Conservation (phyloP, 23 tunicate species). For the Pegea sp. region DNA sequence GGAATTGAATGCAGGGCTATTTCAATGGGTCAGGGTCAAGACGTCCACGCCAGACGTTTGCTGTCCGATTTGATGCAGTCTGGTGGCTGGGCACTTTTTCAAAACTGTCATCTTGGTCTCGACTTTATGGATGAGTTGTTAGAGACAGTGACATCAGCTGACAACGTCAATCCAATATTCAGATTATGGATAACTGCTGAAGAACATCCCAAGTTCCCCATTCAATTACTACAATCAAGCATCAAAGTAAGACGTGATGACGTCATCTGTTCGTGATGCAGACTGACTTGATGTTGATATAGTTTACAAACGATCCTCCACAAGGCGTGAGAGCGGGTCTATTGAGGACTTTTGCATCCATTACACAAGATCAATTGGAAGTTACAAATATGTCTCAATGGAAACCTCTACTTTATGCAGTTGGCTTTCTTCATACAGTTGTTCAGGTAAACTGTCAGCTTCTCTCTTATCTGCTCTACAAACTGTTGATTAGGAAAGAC, state of each 20-base stretch:
- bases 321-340: constrained; percentile 92
- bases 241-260: constrained; percentile 28
- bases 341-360: constrained; percentile 84
- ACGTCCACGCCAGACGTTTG: constrained; percentile 86
- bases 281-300: background rate
- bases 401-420: constrained; percentile 85
- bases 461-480: background rate
- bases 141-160: constrained; percentile 70
- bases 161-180: constrained; percentile 56
- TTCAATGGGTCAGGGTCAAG: constrained; percentile 99
- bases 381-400: constrained; percentile 84
- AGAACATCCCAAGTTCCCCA: constrained; percentile 91
- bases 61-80: constrained; percentile 54
- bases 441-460: constrained; percentile 27
- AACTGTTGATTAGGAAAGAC: constrained; percentile 31
- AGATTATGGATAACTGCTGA: constrained; percentile 89
- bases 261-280: too few relatives aligned
- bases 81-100: constrained; percentile 90
- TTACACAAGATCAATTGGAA: constrained; percentile 77
- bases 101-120: constrained; percentile 91
- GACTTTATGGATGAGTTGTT: constrained; percentile 92
- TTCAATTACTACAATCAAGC: constrained; percentile 78
- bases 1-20: constrained; percentile 75
- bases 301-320: constrained; percentile 96
- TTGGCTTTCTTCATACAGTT: constrained; percentile 77